Percentiles rank a stretch among this genome's conserved stretches.
Evolutionary conservation across 2,797 vertebrate genomes (phyloP).

Genomic region (Hirundo rustica): DNA sequence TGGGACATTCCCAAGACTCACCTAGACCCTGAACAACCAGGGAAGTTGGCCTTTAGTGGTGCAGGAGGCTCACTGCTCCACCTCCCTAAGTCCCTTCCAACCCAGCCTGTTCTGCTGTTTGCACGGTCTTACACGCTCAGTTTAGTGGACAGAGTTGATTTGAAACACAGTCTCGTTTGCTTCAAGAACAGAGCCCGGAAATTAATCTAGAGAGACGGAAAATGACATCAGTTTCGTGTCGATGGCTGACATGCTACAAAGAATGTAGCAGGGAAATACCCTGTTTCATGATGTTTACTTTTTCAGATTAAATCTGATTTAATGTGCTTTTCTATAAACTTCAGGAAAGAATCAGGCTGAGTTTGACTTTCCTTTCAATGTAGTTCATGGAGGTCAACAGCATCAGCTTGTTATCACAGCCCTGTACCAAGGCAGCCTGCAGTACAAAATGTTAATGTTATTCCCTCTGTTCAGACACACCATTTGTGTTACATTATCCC

Average conservation of each 20-base stretch:
- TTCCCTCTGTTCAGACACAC: not conserved
- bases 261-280: not conserved
- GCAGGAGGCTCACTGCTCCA: not conserved
- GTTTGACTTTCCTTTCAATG: not conserved
- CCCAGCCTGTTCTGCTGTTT: not conserved
- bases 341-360: not conserved
- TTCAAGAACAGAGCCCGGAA: not conserved
- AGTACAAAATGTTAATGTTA: not conserved
- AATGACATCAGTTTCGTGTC: not conserved
- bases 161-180: not conserved
- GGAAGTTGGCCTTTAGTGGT: not conserved
- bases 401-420: not conserved
- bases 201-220: not conserved
- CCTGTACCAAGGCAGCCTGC: not conserved
- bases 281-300: not conserved
- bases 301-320: not conserved
- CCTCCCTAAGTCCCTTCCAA: not conserved
- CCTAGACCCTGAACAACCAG: not conserved
- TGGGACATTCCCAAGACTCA: not conserved
- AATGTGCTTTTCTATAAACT: not conserved
- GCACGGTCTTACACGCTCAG: fast-evolving
- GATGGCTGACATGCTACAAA: not conserved
- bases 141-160: not conserved
- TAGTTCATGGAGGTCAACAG: not conserved
- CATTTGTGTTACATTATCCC: not conserved